These are phyloP conservation scores for Eremobia ochroleuca DNA, from an alignment of 2,888 invertebrate genomes.

Conservation along the genomic window DNA sequence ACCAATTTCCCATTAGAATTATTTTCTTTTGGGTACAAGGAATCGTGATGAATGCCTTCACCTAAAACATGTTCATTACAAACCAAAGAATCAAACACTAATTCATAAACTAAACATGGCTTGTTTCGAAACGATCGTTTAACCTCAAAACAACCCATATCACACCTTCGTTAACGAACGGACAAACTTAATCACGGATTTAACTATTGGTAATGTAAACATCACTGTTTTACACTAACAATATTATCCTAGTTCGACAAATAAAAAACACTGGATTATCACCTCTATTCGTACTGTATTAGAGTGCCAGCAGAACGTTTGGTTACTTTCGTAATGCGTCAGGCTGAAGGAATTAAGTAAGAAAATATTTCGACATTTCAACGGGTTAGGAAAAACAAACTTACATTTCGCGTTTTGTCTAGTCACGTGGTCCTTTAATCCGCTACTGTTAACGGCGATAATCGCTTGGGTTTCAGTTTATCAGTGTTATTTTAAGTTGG, in stretches of 20 bases:
- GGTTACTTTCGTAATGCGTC: conserved; percentile 41
- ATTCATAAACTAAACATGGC: conserved; percentile 66
- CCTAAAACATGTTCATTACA: conserved; percentile 65
- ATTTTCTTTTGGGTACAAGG: neutral
- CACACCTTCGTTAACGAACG: conserved; percentile 68
- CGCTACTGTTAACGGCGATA: conserved; percentile 34
- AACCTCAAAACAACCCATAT: conserved; percentile 69
- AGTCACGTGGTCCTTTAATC: conserved; percentile 21
- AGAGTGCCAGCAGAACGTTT: conserved; percentile 47
- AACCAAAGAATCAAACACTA: conserved; percentile 66
- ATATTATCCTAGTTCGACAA: conserved; percentile 52
- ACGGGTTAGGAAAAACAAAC: conserved; percentile 56
- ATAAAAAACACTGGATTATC: conserved; percentile 45
- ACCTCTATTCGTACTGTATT: conserved; percentile 51
- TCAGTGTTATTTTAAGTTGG: conserved; percentile 41
- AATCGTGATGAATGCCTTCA: conserved; percentile 48
- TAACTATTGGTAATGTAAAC: conserved; percentile 74
- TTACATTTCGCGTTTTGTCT: conserved; percentile 12
- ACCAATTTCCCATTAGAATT: neutral
- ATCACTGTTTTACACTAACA: conserved; percentile 66
- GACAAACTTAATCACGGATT: conserved; percentile 77
- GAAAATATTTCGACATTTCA: conserved; percentile 71
- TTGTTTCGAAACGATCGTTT: conserved; percentile 71
- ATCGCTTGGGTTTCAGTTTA: conserved; percentile 48
- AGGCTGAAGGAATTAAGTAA: conserved; percentile 66